Evolutionary conservation across 2,797 vertebrate species (phyloP), one percentile per base, ranked within the genome.

Genomic region (Rhinella marina): DNA sequence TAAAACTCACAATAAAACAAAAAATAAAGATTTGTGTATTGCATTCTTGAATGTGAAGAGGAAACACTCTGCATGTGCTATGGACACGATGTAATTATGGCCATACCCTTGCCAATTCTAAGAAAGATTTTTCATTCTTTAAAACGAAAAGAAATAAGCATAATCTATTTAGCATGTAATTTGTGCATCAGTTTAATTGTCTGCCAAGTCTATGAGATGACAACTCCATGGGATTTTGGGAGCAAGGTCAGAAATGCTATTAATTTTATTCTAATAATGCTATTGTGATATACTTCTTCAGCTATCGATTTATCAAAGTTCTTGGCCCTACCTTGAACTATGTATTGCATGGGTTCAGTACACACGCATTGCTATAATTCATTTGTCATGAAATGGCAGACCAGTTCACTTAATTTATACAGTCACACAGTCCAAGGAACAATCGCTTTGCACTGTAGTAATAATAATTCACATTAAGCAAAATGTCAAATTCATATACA

Each of bases 141-240:
- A 72, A 41, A 16, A 86, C 62, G 57, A 82, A 86, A 83, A 82
- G 72, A 86, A 89, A 86, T 86, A 61, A 77, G 84, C 83, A 52
- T 56, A 78, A 72, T 76, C 85, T 86, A 68, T 81, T 86, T 86
- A 86, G 73, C 81, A 80, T 89, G 75, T 86, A 83, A 89, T 89
- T 86, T 89, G 61, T 56, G 27, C 72, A 75, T 86, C 80, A 79
- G n/a, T 89, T 83, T 89, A 89, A 89, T 84, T 86, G 75, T 73
- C 80, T 89, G 85, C 62, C 25, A 72, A 29, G 59, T 76, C 41
- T 27, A 23, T 41, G 61, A 89, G 72, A 82, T 86, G 88, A 86
- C 88, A 89, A 62, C n/a, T 62, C 70, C 32, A 56, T 64, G 21
- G 23, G 79, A 86, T 56, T 84, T 79, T 83, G 41, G 81, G 23